Evolutionary conservation across 2,113 vertebrate genomes (phyloP).

Genomic region (Panthera uncia): DNA sequence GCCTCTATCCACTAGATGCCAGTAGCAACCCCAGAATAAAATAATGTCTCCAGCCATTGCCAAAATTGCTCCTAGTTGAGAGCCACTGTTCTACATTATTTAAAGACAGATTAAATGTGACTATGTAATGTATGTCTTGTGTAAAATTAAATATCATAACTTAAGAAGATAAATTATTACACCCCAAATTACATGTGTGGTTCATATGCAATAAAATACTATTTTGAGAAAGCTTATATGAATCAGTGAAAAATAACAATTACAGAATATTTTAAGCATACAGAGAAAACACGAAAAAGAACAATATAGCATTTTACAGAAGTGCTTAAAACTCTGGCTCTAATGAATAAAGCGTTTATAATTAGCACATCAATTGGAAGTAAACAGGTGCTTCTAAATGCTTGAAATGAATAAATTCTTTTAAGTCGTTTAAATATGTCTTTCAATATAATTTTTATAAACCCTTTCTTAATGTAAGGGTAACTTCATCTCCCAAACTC

Average conservation of each 20-base stretch:
- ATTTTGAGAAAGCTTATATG: conserved; percentile 33
- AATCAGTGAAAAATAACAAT: conserved; percentile 36
- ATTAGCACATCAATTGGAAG: conserved; percentile 32
- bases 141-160: conserved; percentile 19
- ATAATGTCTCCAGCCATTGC: neutral
- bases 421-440: conserved; percentile 26
- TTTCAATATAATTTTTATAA: conserved; percentile 53
- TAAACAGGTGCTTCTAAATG: conserved; percentile 64
- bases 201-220: conserved; percentile 58
- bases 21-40: neutral
- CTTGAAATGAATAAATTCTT: conserved; percentile 38
- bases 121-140: conserved; percentile 29
- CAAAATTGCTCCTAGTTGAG: neutral
- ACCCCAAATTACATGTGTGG: conserved; percentile 22
- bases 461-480: conserved; percentile 30
- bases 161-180: conserved; percentile 25
- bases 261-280: conserved; percentile 49
- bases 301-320: neutral
- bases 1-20: neutral
- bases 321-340: conserved; percentile 44
- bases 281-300: conserved; percentile 31
- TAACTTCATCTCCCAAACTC: conserved; percentile 46
- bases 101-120: conserved; percentile 36
- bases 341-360: conserved; percentile 49
- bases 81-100: conserved; percentile 17